Evolutionary conservation across 2,888 invertebrate genomes (phyloP).

Genomic region (Cantharis rustica): DNA sequence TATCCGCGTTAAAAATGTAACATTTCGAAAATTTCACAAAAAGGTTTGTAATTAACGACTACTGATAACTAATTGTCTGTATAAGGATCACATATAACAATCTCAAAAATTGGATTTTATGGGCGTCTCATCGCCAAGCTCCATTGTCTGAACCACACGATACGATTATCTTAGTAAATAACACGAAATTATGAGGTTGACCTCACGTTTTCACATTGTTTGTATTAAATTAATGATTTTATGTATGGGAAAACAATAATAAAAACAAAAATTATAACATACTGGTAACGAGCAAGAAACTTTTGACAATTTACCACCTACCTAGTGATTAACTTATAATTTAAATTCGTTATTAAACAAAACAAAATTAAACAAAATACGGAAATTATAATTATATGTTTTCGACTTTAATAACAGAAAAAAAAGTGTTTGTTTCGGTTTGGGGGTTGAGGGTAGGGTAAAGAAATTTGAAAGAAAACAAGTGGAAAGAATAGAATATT

Average conservation of each 20-base stretch:
- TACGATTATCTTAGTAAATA: slow-evolving; percentile 7
- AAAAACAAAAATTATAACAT: background rate
- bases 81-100: background rate
- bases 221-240: slow-evolving; percentile 2
- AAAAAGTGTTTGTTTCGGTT: too few species aligned
- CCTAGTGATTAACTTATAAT: background rate
- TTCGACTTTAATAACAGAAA: too few species aligned
- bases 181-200: slow-evolving; percentile 1
- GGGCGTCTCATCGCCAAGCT: slow-evolving; percentile 15
- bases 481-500: background rate
- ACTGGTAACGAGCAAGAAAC: background rate
- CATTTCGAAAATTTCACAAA: background rate
- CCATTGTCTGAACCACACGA: slow-evolving; percentile 18
- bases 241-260: slow-evolving; percentile 2
- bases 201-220: slow-evolving; percentile 4
- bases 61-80: slow-evolving; percentile 1
- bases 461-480: background rate
- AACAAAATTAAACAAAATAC: too few species aligned
- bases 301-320: background rate
- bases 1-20: too few species aligned
- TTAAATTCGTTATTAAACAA: background rate
- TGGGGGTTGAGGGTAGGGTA: too few species aligned
- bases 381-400: too few species aligned
- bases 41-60: background rate
- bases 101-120: slow-evolving; percentile 10